Evolutionary conservation across 2,113 vertebrate species (phyloP), one percentile per base, ranked within the genome.

Genomic region (Mormoops blainvillei): DNA sequence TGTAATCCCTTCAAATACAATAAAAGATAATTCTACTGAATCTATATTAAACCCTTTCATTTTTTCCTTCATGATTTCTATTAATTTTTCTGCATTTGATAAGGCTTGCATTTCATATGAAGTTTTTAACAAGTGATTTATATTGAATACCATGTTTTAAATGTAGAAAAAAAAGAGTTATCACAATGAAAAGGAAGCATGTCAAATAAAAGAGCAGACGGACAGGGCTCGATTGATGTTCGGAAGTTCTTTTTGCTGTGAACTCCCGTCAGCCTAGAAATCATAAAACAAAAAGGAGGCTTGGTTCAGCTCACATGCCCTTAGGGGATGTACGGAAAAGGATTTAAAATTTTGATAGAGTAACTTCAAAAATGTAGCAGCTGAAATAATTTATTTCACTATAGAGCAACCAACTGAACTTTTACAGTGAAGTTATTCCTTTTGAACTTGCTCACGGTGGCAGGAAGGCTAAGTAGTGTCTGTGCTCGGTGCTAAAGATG

Each of bases 261-360:
- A 98, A 97, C 97, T 97, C 95, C 94, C 61, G 73, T 98, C 98
- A 97, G 95, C 96, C 95, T 97, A 68, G 97, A 96, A 98, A 97
- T 98, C 97, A 97, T 98, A 97, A 98, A 98, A 98, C 97, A 90
- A 61, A 96, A 97, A 91, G 95, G 94, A 97, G 94, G 97, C 97
- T 98, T 98, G 98, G 97, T 97, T 98, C 97, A 84, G 94, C 97
- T 94, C 18, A 24, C 0, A 4, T 1, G 54, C 97, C 98, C 97
- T 98, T 76, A 54, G 97, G 98, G 97, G 93, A 93, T 97, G 89
- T 97, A 93, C 91, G 95, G 97, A 96, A 98, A 98, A 97, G 92
- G 94, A 98, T 98, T 98, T 98, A 97, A 98, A 98, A 98, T 98
- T 98, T 98, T 96, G 97, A 97, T 98, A 97, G 84, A 82, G 94